A percentile compares a stretch with the other conserved stretches of the same genome.
Evolutionary conservation across 2,888 invertebrate species (phyloP).

Genomic region (Hyalella azteca): DNA sequence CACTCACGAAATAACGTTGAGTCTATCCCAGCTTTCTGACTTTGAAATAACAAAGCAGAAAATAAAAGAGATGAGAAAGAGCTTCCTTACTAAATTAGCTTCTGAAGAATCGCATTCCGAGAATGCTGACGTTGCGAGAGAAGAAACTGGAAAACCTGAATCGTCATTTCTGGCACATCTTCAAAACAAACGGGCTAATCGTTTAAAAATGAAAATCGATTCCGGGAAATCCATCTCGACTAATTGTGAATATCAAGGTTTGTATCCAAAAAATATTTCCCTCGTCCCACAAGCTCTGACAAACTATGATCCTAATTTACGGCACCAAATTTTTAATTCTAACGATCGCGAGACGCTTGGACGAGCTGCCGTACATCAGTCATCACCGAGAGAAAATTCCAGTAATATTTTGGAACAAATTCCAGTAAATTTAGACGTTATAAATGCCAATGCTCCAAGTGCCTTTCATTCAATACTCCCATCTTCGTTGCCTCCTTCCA

Average conservation of each 20-base stretch:
- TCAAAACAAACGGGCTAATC: conserved; percentile 19
- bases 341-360: not conserved
- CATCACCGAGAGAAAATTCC: not conserved
- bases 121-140: not conserved
- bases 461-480: conserved; percentile 8
- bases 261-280: not conserved
- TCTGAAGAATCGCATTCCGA: conserved; percentile 4
- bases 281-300: conserved; percentile 9
- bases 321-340: not conserved
- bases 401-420: not conserved
- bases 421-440: not conserved
- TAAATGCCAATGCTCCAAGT: conserved; percentile 15
- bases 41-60: conserved; percentile 41
- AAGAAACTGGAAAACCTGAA: not conserved
- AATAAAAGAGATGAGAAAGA: conserved; percentile 43
- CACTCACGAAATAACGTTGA: conserved; percentile 15
- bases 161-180: conserved; percentile 22
- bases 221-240: not conserved
- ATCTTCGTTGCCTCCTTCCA: conserved; percentile 25
- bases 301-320: not conserved
- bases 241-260: not conserved
- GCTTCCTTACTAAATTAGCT: conserved; percentile 39
- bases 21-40: conserved; percentile 30
- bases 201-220: not conserved
- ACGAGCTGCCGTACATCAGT: not conserved